Percentiles rank a stretch among this genome's conserved stretches.
These are phyloP conservation scores for Glaucidium brasilianum DNA, from an alignment of 2,113 vertebrate genomes.

Conservation along the genomic window DNA sequence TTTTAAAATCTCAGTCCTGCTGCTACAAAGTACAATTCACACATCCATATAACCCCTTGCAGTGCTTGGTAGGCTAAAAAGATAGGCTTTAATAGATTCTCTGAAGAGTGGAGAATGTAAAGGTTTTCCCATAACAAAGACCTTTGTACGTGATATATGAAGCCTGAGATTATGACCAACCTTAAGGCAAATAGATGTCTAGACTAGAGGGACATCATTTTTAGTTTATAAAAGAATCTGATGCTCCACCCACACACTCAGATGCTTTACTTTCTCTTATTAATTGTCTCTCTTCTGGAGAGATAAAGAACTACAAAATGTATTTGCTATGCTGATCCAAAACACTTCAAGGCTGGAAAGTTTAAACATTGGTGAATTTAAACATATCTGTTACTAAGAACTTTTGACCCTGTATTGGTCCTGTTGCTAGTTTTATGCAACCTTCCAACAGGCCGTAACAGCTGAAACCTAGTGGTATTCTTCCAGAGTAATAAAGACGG, in stretches of 20 bases:
- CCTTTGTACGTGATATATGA: not conserved
- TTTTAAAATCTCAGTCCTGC: slow-evolving; percentile 24
- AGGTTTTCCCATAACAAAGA: not conserved
- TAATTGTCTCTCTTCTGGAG: not conserved
- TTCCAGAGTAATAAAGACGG: not conserved
- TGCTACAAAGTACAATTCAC: not conserved
- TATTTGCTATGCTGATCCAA: not conserved
- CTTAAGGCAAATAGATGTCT: not conserved
- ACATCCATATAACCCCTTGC: not conserved
- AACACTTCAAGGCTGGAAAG: not conserved
- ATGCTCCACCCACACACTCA: not conserved
- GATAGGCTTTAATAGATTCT: slow-evolving; percentile 5
- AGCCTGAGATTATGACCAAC: not conserved
- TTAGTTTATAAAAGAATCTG: not conserved
- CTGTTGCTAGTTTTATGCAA: not conserved
- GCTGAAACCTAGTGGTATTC: not conserved
- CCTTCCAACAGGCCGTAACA: not conserved
- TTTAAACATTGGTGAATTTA: not conserved
- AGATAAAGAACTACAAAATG: not conserved
- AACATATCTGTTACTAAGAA: not conserved
- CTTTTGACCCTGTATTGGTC: not conserved
- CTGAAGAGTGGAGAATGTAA: not conserved
- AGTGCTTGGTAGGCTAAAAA: slow-evolving; percentile 7
- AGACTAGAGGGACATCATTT: not conserved
- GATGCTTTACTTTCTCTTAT: not conserved